Evolutionary conservation across 1,140 invertebrate species (phyloP).

Genomic region (Cotesia typhae): DNA sequence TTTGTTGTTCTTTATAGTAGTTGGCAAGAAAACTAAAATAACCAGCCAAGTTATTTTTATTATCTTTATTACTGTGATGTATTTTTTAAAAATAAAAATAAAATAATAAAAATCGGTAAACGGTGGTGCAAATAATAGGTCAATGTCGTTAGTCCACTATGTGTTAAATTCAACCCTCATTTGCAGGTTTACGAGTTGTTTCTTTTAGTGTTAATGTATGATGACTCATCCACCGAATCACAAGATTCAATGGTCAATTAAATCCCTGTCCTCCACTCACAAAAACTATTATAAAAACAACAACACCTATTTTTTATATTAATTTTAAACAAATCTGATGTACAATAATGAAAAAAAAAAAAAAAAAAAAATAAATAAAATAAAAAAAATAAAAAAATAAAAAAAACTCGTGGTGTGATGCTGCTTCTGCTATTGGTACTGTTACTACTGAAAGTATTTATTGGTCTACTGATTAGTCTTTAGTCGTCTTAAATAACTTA

Average conservation of each 20-base stretch:
- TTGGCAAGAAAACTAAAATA: constrained; percentile 10
- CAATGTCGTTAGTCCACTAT: constrained; percentile 1
- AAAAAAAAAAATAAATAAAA: neutral
- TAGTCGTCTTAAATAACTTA: neutral
- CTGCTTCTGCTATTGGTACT: constrained; percentile 3
- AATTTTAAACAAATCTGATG: too few species aligned
- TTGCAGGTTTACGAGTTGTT: too few species aligned
- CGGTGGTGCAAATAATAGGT: constrained; percentile 1
- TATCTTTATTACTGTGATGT: neutral
- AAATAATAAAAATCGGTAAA: neutral
- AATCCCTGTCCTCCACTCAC: neutral
- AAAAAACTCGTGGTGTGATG: neutral
- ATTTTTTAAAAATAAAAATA: neutral
- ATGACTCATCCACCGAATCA: too few species aligned
- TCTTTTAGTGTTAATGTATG: too few species aligned
- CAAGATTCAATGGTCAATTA: too few species aligned
- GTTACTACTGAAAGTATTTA: constrained; percentile 7
- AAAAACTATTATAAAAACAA: too few species aligned
- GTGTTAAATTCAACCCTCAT: too few species aligned
- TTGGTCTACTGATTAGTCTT: too few species aligned
- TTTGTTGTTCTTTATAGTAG: neutral
- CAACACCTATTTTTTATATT: too few species aligned
- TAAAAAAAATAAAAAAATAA: neutral
- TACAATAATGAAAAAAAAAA: neutral
- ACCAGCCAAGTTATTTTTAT: neutral